Conservation (phyloP, 53 echinoderm and acorn worm genomes). For the Hippasteria phrygiana region DNA sequence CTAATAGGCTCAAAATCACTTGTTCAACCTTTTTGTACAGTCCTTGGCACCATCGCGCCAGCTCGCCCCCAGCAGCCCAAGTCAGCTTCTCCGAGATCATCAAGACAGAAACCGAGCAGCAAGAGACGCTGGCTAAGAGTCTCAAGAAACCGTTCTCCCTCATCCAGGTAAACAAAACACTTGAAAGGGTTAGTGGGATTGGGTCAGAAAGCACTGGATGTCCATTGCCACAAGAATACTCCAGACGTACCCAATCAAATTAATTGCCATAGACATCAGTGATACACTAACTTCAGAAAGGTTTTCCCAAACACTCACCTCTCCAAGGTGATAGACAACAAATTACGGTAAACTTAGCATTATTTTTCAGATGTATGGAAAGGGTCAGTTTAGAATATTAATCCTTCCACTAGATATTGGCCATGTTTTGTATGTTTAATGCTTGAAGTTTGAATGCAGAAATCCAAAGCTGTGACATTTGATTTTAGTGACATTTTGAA, state of each 20-base stretch:
- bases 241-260: not conserved
- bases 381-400: too few species aligned
- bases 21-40: constrained; percentile 34
- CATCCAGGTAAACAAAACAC: constrained; percentile 79
- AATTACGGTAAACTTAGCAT: too few species aligned
- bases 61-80: constrained; percentile 66
- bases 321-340: too few species aligned
- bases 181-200: not conserved
- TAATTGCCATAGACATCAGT: not conserved
- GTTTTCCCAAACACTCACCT: too few species aligned
- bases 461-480: too few species aligned
- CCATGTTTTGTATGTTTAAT: too few species aligned
- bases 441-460: too few species aligned
- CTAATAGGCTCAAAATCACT: not conserved
- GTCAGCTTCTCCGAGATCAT: constrained; percentile 89
- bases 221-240: not conserved
- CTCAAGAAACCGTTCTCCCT: constrained; percentile 83
- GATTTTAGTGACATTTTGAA: too few species aligned
- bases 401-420: too few species aligned
- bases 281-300: too few species aligned
- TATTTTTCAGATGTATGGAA: too few species aligned
- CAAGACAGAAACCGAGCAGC: constrained; percentile 74
- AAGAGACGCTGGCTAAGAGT: constrained; percentile 72
- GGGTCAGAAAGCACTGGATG: not conserved
- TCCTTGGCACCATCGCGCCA: constrained; percentile 70